Evolutionary conservation across 2,113 vertebrate genomes (phyloP).

Genomic region (Lycaon pictus): DNA sequence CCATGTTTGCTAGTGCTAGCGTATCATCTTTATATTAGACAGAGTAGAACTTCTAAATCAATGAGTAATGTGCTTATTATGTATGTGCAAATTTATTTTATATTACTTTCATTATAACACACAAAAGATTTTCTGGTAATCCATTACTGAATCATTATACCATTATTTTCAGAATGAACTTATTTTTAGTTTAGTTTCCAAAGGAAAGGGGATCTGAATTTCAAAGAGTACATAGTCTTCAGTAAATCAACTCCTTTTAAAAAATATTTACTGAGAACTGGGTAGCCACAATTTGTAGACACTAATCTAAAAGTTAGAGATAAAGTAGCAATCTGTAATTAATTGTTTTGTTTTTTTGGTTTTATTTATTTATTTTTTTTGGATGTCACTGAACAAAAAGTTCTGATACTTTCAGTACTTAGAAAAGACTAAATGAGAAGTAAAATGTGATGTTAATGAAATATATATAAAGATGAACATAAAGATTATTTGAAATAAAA

Average conservation of each 20-base stretch:
- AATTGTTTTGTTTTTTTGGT: neutral
- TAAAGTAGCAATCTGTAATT: neutral
- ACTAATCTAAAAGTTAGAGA: neutral
- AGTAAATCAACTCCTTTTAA: neutral
- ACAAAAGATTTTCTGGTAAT: neutral
- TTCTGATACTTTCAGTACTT: neutral
- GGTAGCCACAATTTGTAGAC: neutral
- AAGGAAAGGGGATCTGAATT: neutral
- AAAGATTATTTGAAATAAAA: neutral
- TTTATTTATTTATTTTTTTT: neutral
- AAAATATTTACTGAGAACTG: neutral
- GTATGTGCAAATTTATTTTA: neutral
- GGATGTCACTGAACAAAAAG: neutral
- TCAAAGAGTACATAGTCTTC: neutral
- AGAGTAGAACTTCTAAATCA: neutral
- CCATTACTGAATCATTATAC: neutral
- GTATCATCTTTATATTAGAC: neutral
- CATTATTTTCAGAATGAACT: neutral
- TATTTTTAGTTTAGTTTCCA: neutral
- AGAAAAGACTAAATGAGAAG: neutral
- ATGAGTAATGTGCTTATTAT: neutral
- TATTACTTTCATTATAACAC: neutral
- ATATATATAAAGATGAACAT: neutral
- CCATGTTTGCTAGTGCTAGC: neutral
- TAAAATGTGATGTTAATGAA: neutral